Percentiles rank a stretch among this genome's conserved stretches.
These are phyloP conservation scores for Arizona elegans DNA, from an alignment of 2,113 vertebrate species.

Conservation along the genomic window DNA sequence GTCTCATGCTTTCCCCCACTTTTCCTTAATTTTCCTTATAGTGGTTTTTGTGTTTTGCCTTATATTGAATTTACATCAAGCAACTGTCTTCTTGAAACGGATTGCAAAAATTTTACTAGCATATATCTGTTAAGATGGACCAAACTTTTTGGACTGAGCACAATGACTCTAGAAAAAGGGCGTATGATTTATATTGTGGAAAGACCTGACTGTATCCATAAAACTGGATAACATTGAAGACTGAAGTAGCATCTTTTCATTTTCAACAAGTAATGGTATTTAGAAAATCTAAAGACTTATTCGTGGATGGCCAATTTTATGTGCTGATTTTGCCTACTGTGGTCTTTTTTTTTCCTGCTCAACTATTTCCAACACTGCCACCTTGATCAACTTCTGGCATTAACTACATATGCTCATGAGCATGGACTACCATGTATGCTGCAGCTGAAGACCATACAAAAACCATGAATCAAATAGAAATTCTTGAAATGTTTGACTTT, in stretches of 20 bases:
- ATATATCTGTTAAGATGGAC: neutral
- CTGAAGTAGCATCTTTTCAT: neutral
- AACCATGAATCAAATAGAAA: neutral
- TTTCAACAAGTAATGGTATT: neutral
- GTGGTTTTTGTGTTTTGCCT: neutral
- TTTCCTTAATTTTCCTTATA: neutral
- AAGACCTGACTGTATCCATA: conserved; percentile 4
- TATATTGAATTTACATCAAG: conserved; percentile 20
- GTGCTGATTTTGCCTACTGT: neutral
- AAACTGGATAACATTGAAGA: neutral
- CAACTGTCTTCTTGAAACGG: neutral
- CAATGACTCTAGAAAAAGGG: neutral
- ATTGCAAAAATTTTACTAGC: neutral
- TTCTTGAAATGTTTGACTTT: neutral
- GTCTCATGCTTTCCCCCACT: neutral
- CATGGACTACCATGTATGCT: conserved; percentile 11
- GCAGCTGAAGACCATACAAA: conserved; percentile 35
- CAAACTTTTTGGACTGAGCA: neutral
- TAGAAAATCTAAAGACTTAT: conserved; percentile 32
- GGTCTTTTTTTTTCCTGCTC: neutral
- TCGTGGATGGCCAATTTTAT: conserved; percentile 36
- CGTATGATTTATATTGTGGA: neutral
- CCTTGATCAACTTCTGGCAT: conserved; percentile 50
- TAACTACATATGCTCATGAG: conserved; percentile 44
- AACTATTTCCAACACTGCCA: neutral